These are phyloP conservation scores for Ctenodactylus gundi DNA, from an alignment of 2,113 vertebrate genomes.

Conservation along the genomic window DNA sequence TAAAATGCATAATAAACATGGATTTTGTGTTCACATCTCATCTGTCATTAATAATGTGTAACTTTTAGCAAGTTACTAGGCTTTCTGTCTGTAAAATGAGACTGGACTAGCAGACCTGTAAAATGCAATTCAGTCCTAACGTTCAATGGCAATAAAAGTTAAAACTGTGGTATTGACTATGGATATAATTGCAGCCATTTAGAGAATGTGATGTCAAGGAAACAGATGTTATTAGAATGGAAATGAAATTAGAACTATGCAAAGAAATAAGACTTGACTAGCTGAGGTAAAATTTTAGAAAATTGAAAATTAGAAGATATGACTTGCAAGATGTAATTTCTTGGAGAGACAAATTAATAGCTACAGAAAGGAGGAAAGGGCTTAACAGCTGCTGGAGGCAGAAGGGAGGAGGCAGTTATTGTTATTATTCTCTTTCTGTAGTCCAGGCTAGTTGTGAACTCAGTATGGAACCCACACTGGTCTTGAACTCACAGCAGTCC, in stretches of 20 bases:
- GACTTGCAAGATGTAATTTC: constrained; percentile 25
- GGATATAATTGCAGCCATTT: background rate
- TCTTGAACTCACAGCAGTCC: too few relatives aligned
- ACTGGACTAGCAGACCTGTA: background rate
- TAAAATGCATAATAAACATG: background rate
- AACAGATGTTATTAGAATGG: background rate
- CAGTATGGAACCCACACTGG: too few relatives aligned
- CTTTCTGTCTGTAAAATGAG: constrained; percentile 26
- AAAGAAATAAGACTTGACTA: background rate
- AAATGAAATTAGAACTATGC: constrained; percentile 13
- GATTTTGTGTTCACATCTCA: background rate
- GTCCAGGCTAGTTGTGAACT: too few relatives aligned
- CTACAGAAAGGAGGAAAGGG: background rate
- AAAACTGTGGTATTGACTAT: background rate
- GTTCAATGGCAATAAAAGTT: background rate
- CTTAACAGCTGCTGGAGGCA: background rate
- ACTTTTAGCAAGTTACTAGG: background rate
- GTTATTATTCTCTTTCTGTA: too few relatives aligned
- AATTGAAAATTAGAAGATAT: background rate
- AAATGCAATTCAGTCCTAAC: background rate
- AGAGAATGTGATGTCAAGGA: background rate
- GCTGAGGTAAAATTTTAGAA: constrained; percentile 2
- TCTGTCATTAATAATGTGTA: background rate
- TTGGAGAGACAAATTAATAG: background rate
- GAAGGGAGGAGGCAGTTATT: background rate